phyloP scores from a whole-genome alignment of 2,888 invertebrate species.

The Ceriagrion tenellum region DNA sequence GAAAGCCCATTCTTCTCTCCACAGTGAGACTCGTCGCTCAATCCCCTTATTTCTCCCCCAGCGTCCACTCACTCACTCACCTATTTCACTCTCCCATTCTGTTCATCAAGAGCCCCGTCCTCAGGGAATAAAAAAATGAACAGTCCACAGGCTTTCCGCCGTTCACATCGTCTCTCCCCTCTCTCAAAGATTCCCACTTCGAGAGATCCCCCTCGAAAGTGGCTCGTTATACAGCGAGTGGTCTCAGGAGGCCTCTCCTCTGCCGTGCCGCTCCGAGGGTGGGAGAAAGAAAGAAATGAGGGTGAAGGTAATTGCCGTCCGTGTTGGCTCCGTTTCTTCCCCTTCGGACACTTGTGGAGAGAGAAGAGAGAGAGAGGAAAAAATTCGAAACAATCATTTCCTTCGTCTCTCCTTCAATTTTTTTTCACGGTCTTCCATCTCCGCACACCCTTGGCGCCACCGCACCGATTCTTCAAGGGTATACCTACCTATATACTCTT shows the following conservation, averaged over 20 bases:
- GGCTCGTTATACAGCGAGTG: background rate
- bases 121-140: background rate
- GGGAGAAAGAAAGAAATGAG: background rate
- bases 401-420: no score
- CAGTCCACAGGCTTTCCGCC: background rate
- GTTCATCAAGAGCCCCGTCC: background rate
- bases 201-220: background rate
- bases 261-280: no score
- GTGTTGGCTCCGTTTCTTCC: background rate
- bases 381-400: background rate
- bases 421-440: background rate
- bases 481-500: no score
- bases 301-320: background rate
- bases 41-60: background rate
- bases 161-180: background rate
- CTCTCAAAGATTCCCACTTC: constrained; percentile 4
- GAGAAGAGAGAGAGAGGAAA: background rate
- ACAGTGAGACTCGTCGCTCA: background rate
- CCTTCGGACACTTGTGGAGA: background rate
- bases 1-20: background rate
- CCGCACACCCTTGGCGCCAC: background rate
- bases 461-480: no score
- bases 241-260: no score
- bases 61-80: background rate
- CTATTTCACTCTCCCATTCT: constrained; percentile 19